Conservation (phyloP, 2,113 vertebrate genomes). For the Rostratula benghalensis region DNA sequence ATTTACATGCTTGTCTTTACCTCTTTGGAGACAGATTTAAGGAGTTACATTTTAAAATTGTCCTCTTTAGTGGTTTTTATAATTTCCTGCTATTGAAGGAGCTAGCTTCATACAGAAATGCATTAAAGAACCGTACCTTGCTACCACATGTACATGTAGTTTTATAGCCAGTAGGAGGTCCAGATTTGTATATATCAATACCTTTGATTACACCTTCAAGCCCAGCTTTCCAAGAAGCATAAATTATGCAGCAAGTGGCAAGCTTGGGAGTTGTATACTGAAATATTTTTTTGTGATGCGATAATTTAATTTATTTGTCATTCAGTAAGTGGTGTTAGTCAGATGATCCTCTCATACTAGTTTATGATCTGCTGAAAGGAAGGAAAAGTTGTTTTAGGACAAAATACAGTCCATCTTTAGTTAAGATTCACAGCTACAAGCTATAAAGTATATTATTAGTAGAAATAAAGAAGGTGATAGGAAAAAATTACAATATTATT, state of each 20-base stretch:
- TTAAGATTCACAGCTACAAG: neutral
- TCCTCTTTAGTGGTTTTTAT: slow-evolving; percentile 48
- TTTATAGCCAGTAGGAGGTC: neutral
- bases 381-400: neutral
- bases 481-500: neutral
- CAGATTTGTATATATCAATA: slow-evolving; percentile 6
- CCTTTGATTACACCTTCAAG: neutral
- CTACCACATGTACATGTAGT: neutral
- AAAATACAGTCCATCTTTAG: neutral
- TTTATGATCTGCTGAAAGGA: neutral
- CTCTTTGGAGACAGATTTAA: slow-evolving; percentile 59
- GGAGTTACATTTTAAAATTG: slow-evolving; percentile 49
- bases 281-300: neutral
- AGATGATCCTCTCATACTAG: neutral
- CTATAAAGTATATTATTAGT: neutral
- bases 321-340: neutral
- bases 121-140: neutral
- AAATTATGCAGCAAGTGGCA: neutral
- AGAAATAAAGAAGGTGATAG: neutral
- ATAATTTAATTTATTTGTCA: slow-evolving; percentile 16
- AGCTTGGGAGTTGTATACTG: neutral
- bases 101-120: neutral
- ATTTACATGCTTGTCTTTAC: slow-evolving; percentile 67
- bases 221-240: slow-evolving; percentile 15
- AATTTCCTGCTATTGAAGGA: slow-evolving; percentile 25